Conservation (phyloP, 2,113 vertebrate genomes). For the Menidia beryllina region DNA sequence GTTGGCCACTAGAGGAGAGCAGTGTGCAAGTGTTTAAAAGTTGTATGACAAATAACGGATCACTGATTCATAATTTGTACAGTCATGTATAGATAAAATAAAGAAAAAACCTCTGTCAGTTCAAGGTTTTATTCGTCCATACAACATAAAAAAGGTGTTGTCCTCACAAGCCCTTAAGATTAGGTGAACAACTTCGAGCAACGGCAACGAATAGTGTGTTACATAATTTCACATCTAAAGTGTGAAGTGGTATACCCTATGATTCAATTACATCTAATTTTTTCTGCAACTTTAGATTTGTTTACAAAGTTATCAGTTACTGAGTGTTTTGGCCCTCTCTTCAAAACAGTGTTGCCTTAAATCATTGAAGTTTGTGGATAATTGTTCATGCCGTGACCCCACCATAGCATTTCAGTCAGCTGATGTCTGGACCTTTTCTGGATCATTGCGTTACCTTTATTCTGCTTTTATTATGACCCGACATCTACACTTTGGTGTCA, state of each 20-base stretch:
- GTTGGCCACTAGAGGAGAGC: constrained; percentile 62
- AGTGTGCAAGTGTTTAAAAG: constrained; percentile 20
- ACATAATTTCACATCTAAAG: no score
- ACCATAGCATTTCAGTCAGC: neutral
- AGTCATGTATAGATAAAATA: neutral
- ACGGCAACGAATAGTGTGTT: no score
- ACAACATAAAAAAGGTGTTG: neutral
- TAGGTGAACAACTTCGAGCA: neutral
- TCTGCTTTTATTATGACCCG: no score
- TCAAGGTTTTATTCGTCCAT: neutral
- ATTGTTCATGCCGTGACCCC: no score
- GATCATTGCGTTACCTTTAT: neutral
- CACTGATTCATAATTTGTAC: neutral
- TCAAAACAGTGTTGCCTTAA: neutral
- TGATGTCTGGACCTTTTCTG: neutral
- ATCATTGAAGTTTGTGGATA: no score
- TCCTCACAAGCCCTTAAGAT: neutral
- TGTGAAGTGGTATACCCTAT: no score
- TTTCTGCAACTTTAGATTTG: neutral
- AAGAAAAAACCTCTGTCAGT: neutral
- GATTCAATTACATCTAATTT: neutral
- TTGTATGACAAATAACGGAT: neutral
- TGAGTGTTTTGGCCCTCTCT: neutral
- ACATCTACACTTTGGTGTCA: neutral
- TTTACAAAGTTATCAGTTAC: neutral